Conservation (phyloP, 2,113 vertebrate species). For the Strigops habroptila region DNA sequence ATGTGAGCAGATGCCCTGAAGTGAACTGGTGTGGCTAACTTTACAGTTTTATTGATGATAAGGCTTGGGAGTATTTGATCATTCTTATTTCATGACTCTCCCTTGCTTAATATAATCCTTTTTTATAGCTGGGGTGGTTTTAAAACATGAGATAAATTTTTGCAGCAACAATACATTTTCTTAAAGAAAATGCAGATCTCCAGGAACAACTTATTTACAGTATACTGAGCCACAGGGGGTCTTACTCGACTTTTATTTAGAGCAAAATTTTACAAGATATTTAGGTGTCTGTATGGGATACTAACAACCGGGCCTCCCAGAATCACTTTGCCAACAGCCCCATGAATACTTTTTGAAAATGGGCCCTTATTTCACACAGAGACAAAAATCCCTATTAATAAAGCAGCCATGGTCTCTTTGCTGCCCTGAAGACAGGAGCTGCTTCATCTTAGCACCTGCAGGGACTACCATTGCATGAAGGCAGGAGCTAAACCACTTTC, state of each 20-base stretch:
- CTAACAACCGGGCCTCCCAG: neutral
- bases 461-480: neutral
- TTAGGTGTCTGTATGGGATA: neutral
- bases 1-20: constrained; percentile 47
- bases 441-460: neutral
- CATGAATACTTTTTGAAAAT: neutral
- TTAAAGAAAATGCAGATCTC: neutral
- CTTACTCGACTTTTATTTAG: neutral
- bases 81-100: constrained; percentile 38
- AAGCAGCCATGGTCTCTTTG: neutral
- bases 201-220: neutral
- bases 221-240: neutral
- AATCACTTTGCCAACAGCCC: neutral
- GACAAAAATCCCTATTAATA: neutral
- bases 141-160: constrained; percentile 4
- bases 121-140: constrained; percentile 8
- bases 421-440: neutral
- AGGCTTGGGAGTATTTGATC: constrained; percentile 33
- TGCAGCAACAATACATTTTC: neutral
- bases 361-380: neutral
- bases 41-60: constrained; percentile 50
- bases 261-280: neutral
- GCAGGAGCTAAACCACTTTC: neutral
- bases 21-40: constrained; percentile 44
- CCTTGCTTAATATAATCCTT: constrained; percentile 32